Conservation (phyloP, 1,140 invertebrate species). For the Notospermus geniculatus region DNA sequence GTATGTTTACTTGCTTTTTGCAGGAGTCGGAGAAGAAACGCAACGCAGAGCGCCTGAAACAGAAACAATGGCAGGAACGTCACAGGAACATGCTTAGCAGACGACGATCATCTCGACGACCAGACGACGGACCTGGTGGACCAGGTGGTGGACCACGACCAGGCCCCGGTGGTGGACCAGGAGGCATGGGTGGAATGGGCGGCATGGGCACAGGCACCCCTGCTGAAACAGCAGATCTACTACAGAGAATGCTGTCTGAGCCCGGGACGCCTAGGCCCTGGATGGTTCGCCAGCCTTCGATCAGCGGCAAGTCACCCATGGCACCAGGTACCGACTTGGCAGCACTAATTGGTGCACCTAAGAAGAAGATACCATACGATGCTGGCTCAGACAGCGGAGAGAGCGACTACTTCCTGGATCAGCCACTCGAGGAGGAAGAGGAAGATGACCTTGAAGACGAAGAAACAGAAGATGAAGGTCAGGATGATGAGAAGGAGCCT, state of each 20-base stretch:
- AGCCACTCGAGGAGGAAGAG: background rate
- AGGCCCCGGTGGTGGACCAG: no score
- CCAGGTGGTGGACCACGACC: background rate
- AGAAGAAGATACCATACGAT: background rate
- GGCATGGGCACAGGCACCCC: background rate
- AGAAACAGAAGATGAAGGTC: constrained; percentile 1
- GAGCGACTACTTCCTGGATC: background rate
- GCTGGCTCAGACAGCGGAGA: background rate
- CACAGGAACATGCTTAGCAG: constrained; percentile 28
- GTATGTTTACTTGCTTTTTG: constrained; percentile 12
- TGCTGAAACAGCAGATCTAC: background rate
- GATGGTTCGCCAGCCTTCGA: background rate
- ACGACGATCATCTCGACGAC: background rate
- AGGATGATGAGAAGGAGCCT: background rate
- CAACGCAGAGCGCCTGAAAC: constrained; percentile 47
- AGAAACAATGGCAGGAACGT: constrained; percentile 50
- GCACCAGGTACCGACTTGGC: no score
- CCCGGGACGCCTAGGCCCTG: background rate
- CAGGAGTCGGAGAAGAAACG: constrained; percentile 51
- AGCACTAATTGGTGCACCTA: no score
- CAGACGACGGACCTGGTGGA: background rate
- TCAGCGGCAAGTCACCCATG: background rate
- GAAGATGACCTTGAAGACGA: constrained; percentile 3
- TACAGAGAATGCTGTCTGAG: constrained; percentile 2
- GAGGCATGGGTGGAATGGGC: background rate